Base-by-base conservation (phyloP, 2,113 vertebrate genomes). In the Pseudorasbora parva region DNA sequence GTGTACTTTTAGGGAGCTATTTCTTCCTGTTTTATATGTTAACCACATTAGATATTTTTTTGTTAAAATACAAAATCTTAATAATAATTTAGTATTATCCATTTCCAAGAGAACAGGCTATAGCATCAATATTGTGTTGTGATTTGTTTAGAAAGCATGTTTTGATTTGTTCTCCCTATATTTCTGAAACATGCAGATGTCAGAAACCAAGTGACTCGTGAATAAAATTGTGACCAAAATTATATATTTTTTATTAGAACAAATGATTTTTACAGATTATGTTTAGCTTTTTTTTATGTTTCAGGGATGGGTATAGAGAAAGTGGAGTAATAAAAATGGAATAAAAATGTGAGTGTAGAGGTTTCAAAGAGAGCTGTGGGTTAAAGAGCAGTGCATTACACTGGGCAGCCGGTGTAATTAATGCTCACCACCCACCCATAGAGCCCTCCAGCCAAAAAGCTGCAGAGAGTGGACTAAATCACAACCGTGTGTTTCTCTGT, bases 301-400 rank as follows among this genome's bases (percentile, higher is more conserved):
- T 77, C 56, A 71, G 37, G 9, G 37, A 68, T 27, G 5, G 30
- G 14, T 12, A n/a, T n/a, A n/a, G 56, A 47, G 21, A 75, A 27
- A 47, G 33, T 21, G 23, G 49, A 69, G 62, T 43, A 51, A 23
- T 43, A 27, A 30, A 60, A 47, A 78, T 56, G 60, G 43, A 73
- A 82, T 56, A 37, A 49, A 71, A 84, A 71, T 60, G 12, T 5
- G 45, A 71, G 83, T 25, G 45, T 51, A 57, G 76, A n/a, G 83
- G 76, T 80, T 59, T 85, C 54, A 85, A 66, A 85, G 68, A 41
- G 56, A 72, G 51, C 66, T 56, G 51, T 33, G 76, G 83, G 76
- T 81, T 78, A 87, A 85, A 87, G 86, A 87, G 84, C 88, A 79
- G 60, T 75, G 43, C 82, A 75, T 88, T 82, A 85, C 71, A 78